Evolutionary conservation across 2,888 invertebrate genomes (phyloP).

Genomic region (Morinoia aosen): DNA sequence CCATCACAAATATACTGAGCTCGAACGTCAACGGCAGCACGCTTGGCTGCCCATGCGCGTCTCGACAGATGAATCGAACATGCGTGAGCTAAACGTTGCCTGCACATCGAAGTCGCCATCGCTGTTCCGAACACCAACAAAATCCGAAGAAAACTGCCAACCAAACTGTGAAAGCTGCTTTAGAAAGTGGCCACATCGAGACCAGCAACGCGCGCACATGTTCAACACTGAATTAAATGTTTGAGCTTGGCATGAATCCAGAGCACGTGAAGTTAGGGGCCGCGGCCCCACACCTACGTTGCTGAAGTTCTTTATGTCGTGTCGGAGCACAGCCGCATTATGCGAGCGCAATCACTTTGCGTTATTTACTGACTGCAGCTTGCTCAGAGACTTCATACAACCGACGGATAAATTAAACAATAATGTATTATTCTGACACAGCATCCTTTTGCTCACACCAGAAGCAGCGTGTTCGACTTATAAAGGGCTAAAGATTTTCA

Average conservation of each 20-base stretch:
- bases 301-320: not conserved
- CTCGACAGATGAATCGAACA: slow-evolving; percentile 49
- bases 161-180: not conserved
- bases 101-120: slow-evolving; percentile 10
- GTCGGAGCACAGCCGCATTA: not conserved
- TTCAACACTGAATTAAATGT: not conserved
- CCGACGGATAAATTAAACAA: not conserved
- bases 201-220: not conserved
- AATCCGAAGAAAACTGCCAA: not conserved
- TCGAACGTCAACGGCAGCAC: slow-evolving; percentile 25
- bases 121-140: not conserved
- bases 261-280: not conserved
- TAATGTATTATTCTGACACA: not conserved
- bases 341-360: not conserved
- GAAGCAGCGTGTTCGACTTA: not conserved
- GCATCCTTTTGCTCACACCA: not conserved
- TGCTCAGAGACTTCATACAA: not conserved
- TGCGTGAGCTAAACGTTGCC: slow-evolving; percentile 10
- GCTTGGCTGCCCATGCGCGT: slow-evolving; percentile 26
- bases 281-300: not conserved
- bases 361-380: not conserved
- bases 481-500: not conserved
- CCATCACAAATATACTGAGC: slow-evolving; percentile 49
- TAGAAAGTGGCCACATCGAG: slow-evolving; percentile 11
- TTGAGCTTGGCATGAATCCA: not conserved